Conservation (phyloP, 2,113 vertebrate species). For the Hydrochoerus hydrochaeris region DNA sequence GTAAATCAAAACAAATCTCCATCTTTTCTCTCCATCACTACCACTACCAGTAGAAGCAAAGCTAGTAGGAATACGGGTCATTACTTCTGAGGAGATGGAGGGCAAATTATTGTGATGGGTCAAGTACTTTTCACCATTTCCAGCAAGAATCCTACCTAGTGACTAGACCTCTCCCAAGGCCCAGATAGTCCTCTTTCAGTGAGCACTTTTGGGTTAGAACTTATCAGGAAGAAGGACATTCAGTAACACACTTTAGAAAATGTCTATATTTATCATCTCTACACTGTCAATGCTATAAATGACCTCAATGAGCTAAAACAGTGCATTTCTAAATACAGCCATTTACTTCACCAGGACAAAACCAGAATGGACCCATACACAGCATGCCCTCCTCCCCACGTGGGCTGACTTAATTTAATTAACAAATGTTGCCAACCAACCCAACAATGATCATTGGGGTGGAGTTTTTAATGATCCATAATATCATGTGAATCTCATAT, state of each 20-base stretch:
- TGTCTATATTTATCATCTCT: neutral
- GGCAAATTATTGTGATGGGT: neutral
- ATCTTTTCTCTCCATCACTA: neutral
- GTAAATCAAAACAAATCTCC: neutral
- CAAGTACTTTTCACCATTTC: neutral
- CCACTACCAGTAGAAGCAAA: neutral
- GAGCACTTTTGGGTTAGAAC: neutral
- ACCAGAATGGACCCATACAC: neutral
- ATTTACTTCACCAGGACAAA: neutral
- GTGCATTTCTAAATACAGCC: neutral
- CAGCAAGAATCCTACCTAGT: neutral
- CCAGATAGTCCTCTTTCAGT: neutral
- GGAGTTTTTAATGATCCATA: neutral
- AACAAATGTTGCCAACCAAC: neutral
- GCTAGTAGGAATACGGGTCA: neutral
- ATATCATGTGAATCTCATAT: neutral
- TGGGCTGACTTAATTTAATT: neutral
- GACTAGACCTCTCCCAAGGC: neutral
- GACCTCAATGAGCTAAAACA: neutral
- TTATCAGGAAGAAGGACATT: neutral
- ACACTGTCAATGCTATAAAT: neutral
- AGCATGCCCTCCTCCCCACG: neutral
- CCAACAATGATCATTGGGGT: neutral
- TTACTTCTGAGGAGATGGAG: neutral
- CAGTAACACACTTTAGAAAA: neutral